phyloP scores from a whole-genome alignment of 2,888 invertebrate genomes.

The Busseola fusca region DNA sequence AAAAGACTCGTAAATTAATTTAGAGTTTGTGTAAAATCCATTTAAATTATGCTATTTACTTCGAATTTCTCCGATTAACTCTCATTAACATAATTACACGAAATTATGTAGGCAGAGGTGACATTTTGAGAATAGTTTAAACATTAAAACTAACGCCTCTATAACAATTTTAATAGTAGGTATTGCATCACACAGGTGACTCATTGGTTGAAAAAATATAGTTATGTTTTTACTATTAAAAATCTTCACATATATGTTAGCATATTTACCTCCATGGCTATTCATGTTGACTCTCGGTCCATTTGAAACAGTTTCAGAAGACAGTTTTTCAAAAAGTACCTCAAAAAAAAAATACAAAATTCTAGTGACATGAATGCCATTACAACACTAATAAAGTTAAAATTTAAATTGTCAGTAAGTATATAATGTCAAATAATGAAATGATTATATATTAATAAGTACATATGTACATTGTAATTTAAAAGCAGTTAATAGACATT shows the following conservation, averaged over 20 bases:
- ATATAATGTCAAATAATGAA: too few relatives aligned
- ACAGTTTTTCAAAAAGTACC: not conserved
- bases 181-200: constrained; percentile 28
- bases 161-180: constrained; percentile 17
- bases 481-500: too few relatives aligned
- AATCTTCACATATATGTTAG: constrained; percentile 19
- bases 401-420: too few relatives aligned
- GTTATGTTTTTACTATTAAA: constrained; percentile 53
- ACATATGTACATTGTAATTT: too few relatives aligned
- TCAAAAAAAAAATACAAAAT: too few relatives aligned
- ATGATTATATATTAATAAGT: too few relatives aligned
- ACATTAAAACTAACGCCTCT: not conserved
- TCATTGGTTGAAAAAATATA: constrained; percentile 31
- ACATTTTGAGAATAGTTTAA: constrained; percentile 9
- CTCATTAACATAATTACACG: constrained; percentile 7
- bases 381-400: too few relatives aligned
- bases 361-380: too few relatives aligned
- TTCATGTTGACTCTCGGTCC: not conserved
- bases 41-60: not conserved
- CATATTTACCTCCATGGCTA: not conserved
- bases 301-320: not conserved
- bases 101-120: not conserved
- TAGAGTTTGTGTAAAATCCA: not conserved
- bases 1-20: not conserved
- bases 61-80: not conserved